A percentile compares a stretch with the other conserved stretches of the same genome.
These are phyloP conservation scores for Hydrotaea diabolus DNA, from an alignment of 2,888 invertebrate species.

Conservation along the genomic window DNA sequence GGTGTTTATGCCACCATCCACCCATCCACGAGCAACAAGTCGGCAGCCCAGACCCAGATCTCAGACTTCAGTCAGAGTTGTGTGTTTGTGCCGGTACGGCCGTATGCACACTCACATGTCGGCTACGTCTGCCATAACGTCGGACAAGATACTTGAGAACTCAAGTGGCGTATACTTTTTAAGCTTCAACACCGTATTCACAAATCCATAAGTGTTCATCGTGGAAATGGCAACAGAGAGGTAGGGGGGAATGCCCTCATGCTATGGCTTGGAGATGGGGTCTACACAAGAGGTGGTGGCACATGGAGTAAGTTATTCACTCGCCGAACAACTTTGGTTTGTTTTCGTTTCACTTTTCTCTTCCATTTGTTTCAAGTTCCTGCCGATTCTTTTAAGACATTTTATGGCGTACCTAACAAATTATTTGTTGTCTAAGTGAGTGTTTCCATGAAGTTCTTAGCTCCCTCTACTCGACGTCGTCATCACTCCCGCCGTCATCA, in stretches of 20 bases:
- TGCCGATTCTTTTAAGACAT: constrained; percentile 42
- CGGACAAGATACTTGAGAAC: constrained; percentile 72
- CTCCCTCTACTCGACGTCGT: not conserved
- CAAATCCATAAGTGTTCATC: constrained; percentile 23
- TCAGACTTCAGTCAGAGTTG: constrained; percentile 11
- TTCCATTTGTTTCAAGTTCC: constrained; percentile 18
- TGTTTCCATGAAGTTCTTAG: not conserved
- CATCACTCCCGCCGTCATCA: not conserved
- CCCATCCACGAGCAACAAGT: constrained; percentile 47
- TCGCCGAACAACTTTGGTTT: not conserved
- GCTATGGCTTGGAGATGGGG: constrained; percentile 43
- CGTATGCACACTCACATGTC: not conserved
- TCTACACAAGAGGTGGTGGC: not conserved
- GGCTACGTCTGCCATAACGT: constrained; percentile 51
- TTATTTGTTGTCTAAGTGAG: not conserved
- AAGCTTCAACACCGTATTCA: constrained; percentile 63
- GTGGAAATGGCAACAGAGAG: constrained; percentile 67
- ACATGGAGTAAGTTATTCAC: constrained; percentile 1
- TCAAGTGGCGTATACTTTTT: constrained; percentile 74
- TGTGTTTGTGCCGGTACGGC: constrained; percentile 23
- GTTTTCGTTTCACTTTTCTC: constrained; percentile 36
- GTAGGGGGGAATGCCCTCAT: constrained; percentile 50
- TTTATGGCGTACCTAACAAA: constrained; percentile 19
- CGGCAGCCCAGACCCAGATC: constrained; percentile 23
- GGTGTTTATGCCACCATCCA: not conserved